Evolutionary conservation across 2,113 vertebrate genomes (phyloP).

Genomic region (Chionis minor): DNA sequence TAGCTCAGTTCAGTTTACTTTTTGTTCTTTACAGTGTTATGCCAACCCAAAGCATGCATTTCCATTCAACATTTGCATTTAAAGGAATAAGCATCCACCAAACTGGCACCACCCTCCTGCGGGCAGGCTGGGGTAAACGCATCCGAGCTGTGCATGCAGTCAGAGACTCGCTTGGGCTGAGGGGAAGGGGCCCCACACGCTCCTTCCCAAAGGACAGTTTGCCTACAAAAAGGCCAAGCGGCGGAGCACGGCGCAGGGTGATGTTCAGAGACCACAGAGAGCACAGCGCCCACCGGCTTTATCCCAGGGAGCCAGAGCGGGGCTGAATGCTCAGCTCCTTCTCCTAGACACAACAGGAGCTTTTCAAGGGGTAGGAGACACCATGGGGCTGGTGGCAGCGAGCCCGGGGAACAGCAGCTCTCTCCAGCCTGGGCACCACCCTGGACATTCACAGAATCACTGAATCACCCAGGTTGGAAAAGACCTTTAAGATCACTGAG

Average conservation of each 20-base stretch:
- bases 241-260: rapidly evolving
- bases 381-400: neutral
- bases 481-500: too few species aligned
- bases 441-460: too few species aligned
- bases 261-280: rapidly evolving
- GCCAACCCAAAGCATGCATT: rapidly evolving
- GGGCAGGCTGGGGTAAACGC: rapidly evolving
- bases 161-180: rapidly evolving
- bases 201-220: rapidly evolving
- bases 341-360: rapidly evolving
- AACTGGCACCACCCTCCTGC: rapidly evolving
- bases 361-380: neutral
- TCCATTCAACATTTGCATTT: rapidly evolving
- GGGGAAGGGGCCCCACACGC: neutral
- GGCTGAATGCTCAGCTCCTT: too few species aligned
- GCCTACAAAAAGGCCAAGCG: neutral
- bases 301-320: rapidly evolving
- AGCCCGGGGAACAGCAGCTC: neutral
- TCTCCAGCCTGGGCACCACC: neutral
- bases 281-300: too few species aligned
- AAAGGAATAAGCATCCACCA: neutral
- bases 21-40: rapidly evolving
- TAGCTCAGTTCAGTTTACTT: neutral
- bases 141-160: rapidly evolving
- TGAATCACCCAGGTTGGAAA: too few species aligned